A percentile compares a stretch with the other conserved stretches of the same genome.
phyloP scores from a whole-genome alignment of 2,113 vertebrate genomes.

The Cnemophilus loriae region DNA sequence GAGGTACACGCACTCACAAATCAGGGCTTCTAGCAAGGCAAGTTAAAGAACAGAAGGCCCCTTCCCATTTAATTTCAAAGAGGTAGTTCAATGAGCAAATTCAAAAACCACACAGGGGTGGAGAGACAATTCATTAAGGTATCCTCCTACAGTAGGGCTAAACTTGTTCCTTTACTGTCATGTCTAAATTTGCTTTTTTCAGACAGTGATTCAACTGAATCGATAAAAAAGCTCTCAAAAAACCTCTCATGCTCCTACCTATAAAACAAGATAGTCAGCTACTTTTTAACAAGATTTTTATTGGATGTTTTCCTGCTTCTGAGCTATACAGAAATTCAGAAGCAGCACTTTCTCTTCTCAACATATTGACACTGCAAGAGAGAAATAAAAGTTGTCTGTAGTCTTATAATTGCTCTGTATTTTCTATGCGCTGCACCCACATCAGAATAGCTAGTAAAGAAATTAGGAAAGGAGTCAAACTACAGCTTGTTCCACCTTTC shows the following conservation, averaged over 20 bases:
- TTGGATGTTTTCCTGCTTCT: neutral
- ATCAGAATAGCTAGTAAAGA: neutral
- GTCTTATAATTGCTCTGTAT: neutral
- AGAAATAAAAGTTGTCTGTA: neutral
- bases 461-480: neutral
- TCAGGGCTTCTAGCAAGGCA: neutral
- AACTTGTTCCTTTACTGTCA: neutral
- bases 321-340: neutral
- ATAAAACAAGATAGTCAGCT: neutral
- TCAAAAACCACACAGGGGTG: neutral
- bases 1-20: neutral
- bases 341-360: neutral
- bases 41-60: neutral
- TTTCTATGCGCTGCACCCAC: rapidly evolving
- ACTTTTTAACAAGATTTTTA: neutral
- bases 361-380: neutral
- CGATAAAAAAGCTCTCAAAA: neutral
- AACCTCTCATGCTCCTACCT: neutral
- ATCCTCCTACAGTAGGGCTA: neutral
- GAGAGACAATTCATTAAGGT: neutral
- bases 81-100: neutral
- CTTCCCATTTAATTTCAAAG: neutral
- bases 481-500: neutral
- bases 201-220: neutral
- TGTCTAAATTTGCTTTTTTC: neutral